Conservation (phyloP, 2,888 invertebrate species). For the Theodoxus fluviatilis region DNA sequence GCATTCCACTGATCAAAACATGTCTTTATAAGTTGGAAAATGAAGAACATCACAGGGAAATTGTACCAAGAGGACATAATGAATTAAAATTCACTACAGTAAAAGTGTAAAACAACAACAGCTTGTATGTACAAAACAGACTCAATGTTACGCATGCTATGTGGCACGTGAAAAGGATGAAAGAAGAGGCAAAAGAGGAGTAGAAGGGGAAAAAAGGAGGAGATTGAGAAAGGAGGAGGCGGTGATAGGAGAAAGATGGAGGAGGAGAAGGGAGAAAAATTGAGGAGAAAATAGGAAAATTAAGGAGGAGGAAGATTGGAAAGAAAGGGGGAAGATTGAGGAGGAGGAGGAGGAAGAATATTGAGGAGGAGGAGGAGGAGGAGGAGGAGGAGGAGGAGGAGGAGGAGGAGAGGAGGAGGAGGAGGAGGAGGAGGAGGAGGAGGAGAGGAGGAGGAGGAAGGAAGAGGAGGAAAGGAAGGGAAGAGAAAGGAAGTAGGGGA, state of each 20-base stretch:
- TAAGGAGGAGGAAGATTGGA: background rate
- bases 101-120: too few species aligned
- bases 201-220: background rate
- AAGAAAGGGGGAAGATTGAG: background rate
- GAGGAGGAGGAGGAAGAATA: constrained; percentile 8
- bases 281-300: background rate
- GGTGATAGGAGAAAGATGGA: background rate
- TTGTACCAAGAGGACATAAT: too few species aligned
- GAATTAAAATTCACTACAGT: too few species aligned
- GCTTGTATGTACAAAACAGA: too few species aligned
- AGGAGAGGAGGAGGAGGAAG: constrained; percentile 3
- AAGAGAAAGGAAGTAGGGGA: too few species aligned
- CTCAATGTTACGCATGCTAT: too few species aligned
- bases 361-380: background rate
- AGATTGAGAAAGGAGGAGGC: constrained; percentile 4
- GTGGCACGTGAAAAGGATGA: too few species aligned
- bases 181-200: background rate
- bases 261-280: background rate
- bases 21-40: too few species aligned
- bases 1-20: too few species aligned
- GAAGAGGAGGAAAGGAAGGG: too few species aligned
- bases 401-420: background rate
- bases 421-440: background rate
- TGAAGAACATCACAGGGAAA: too few species aligned
- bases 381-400: background rate